Percentiles rank a stretch among this genome's conserved stretches.
These are phyloP conservation scores for Cotesia vestalis DNA, from an alignment of 1,140 invertebrate species.

Conservation along the genomic window DNA sequence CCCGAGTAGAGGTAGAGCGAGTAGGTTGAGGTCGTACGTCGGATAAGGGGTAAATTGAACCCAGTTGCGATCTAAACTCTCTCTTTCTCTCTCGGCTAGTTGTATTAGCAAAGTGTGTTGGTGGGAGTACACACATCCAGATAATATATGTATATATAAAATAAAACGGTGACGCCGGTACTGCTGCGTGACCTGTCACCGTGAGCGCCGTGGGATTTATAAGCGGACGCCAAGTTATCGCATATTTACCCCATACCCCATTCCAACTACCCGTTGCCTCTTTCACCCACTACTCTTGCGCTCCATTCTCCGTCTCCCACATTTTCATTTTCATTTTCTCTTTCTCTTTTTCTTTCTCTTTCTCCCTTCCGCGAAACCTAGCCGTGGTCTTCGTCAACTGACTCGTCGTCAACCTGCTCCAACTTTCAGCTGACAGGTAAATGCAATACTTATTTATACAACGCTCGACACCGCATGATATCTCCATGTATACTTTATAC, in stretches of 20 bases:
- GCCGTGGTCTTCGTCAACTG: conserved; percentile 20
- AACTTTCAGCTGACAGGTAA: conserved; percentile 33
- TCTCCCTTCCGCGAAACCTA: conserved; percentile 9
- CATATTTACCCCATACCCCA: conserved; percentile 56
- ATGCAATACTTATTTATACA: too few relatives aligned
- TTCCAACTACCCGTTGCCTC: conserved; percentile 37
- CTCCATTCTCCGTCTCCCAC: background rate
- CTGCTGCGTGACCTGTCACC: conserved; percentile 65
- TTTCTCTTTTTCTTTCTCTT: conserved; percentile 14
- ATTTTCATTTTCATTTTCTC: conserved; percentile 3
- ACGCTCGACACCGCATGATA: too few relatives aligned
- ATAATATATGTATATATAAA: background rate
- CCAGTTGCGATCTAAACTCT: conserved; percentile 22
- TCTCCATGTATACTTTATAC: too few relatives aligned
- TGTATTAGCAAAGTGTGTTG: background rate
- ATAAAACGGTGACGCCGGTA: conserved; percentile 30
- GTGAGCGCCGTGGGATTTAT: conserved; percentile 63
- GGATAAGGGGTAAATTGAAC: conserved; percentile 22
- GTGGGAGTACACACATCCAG: background rate
- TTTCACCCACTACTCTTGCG: conserved; percentile 24
- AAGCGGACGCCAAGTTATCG: conserved; percentile 65
- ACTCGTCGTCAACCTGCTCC: conserved; percentile 25
- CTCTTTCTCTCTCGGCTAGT: background rate
- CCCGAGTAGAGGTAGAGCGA: background rate
- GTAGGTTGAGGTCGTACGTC: conserved; percentile 6